phyloP scores from a whole-genome alignment of 2,888 invertebrate genomes.

The Apotomis turbidana region DNA sequence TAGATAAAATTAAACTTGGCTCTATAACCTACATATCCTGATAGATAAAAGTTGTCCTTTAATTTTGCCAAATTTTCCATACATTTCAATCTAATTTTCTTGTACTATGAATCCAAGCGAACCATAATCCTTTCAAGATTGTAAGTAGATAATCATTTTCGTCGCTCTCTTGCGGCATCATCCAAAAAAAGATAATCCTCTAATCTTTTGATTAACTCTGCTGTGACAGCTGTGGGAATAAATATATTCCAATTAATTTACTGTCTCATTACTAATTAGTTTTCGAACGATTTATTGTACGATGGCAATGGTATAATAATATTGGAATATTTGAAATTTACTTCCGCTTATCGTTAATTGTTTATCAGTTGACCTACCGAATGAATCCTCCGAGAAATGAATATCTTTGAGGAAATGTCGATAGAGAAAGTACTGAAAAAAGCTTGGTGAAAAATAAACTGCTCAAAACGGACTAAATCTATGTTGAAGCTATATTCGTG shows the following conservation, averaged over 20 bases:
- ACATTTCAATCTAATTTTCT: no score
- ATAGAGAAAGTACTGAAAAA: conserved; percentile 15
- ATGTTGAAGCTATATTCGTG: neutral
- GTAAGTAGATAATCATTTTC: neutral
- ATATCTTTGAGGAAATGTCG: conserved; percentile 50
- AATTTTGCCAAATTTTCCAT: no score
- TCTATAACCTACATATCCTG: no score
- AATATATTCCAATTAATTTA: neutral
- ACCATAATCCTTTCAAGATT: no score
- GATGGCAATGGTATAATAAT: no score
- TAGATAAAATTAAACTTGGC: no score
- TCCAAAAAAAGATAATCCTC: neutral
- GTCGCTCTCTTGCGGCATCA: neutral
- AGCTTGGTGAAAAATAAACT: neutral
- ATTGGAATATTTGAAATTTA: neutral
- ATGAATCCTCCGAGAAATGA: conserved; percentile 45
- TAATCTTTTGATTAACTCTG: neutral
- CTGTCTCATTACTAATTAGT: neutral
- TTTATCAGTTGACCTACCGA: conserved; percentile 37
- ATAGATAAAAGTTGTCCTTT: no score
- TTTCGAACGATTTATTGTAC: neutral
- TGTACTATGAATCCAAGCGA: no score
- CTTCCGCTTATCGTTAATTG: conserved; percentile 43
- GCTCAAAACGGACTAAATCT: neutral
- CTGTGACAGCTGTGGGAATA: neutral